Conservation (phyloP, 2,888 invertebrate genomes). For the Dugesia japonica region DNA sequence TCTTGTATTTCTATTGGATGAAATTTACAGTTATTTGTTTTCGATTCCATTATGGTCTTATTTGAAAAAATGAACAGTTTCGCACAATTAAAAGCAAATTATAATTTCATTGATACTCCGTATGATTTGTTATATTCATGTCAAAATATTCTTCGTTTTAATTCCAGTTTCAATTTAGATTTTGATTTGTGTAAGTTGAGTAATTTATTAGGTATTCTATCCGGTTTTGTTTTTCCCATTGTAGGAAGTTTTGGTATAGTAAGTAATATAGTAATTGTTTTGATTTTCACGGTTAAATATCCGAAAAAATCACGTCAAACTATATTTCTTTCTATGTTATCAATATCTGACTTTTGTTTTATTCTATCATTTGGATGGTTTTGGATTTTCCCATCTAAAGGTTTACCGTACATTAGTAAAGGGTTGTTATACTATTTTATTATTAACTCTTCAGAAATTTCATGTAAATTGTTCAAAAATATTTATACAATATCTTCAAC, state of each 20-base stretch:
- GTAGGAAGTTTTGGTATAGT: not conserved
- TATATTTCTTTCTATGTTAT: not conserved
- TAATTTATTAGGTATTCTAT: constrained; percentile 5
- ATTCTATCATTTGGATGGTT: constrained; percentile 23
- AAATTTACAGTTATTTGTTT: no score
- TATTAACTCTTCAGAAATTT: not conserved
- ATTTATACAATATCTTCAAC: not conserved
- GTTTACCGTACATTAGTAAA: constrained; percentile 3
- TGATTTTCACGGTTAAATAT: not conserved
- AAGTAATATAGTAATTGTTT: not conserved
- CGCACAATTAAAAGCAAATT: not conserved
- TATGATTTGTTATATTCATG: constrained; percentile 7
- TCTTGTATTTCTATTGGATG: no score
- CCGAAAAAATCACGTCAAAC: constrained; percentile 1
- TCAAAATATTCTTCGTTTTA: not conserved
- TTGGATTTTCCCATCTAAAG: constrained; percentile 22
- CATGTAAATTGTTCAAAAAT: not conserved
- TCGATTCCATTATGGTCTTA: no score
- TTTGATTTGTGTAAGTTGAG: not conserved
- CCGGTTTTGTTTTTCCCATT: not conserved
- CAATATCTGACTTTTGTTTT: not conserved
- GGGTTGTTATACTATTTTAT: not conserved
- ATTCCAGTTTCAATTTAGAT: not conserved
- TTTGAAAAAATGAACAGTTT: not conserved
- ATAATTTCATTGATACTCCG: constrained; percentile 21